Base-by-base conservation (phyloP, 2,888 invertebrate species). In the Catonia carolina region DNA sequence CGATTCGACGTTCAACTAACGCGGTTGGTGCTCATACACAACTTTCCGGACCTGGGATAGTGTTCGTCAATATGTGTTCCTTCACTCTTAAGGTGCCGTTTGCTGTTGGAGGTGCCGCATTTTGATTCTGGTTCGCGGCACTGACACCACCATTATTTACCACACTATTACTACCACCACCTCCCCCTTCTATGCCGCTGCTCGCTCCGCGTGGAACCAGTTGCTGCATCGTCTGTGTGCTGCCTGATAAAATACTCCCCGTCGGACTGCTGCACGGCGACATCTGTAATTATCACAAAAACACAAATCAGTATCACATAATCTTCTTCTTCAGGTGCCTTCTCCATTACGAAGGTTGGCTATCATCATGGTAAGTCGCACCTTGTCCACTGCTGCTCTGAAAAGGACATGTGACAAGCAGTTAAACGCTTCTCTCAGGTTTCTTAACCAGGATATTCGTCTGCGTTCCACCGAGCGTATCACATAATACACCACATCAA, bases 31-130 rank as follows among this genome's bases (percentile, higher is more conserved):
- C 45, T 64, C 62, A 90, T 71, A 90, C 90, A 76, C 90, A 90
- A 76, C 89, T 90, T 73, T 90, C 90, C 39, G 89, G 90, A 60
- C 90, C 90, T 27, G 90, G 90, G 72, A 90, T 81, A 65, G 87
- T 84, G 71, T 89, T 89, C 52, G 89, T 86, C 67, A 90, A 80
- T 58, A 89, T 88, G 69, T 85, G 86, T 72, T 86, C 86, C 74
- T 84, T 80, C 72, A 83, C 77, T 66, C 81, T 75, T 14, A 62
- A 58, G 14, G 59, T 60, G 22, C 62, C 60, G 52, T 57, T 62
- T 22, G 45, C 45, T 2, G 42, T n/a, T 15, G 42, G 12, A 10
- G 17, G n/a, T n/a, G n/a, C n/a, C n/a, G n/a, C n/a, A n/a, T n/a
- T n/a, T n/a, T n/a, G n/a, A 18, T 18, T 42, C 18, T 14, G 45